Conservation (phyloP, 2,797 vertebrate genomes). For the Danio jaintianensis region DNA sequence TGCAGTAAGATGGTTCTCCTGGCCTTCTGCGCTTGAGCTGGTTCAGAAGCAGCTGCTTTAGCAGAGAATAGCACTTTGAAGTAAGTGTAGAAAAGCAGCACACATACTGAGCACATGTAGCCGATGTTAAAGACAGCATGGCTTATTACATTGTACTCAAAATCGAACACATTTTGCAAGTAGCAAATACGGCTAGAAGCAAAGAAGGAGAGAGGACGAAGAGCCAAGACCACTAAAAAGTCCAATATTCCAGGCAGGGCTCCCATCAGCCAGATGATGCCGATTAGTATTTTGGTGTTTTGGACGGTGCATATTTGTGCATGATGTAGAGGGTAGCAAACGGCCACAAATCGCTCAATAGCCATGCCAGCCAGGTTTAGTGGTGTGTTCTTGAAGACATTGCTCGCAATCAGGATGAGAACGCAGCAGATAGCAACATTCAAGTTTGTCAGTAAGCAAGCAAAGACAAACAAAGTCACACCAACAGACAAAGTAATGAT, state of each 20-base stretch:
- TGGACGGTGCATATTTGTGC: conserved; percentile 40
- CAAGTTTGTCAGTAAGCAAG: not conserved
- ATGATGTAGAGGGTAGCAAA: conserved; percentile 54
- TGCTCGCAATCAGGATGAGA: not conserved
- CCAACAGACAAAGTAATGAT: not conserved
- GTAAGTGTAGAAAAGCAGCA: conserved; percentile 34
- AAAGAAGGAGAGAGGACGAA: conserved; percentile 19
- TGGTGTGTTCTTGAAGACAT: conserved; percentile 36
- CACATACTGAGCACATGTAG: conserved; percentile 44
- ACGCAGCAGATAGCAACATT: conserved; percentile 35
- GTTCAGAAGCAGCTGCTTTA: conserved; percentile 18
- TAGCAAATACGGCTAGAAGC: conserved; percentile 11
- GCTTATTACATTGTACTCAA: not conserved
- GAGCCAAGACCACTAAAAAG: not conserved
- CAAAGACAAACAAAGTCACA: conserved; percentile 21
- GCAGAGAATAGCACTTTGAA: conserved; percentile 27
- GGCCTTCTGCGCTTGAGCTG: conserved; percentile 20
- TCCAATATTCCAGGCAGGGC: conserved; percentile 15
- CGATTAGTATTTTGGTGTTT: conserved; percentile 25
- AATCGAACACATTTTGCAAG: not conserved
- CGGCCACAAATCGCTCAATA: conserved; percentile 50
- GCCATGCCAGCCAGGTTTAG: conserved; percentile 49
- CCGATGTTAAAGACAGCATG: not conserved
- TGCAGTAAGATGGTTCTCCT: conserved; percentile 35
- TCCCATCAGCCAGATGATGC: conserved; percentile 39